phyloP scores from a whole-genome alignment of 1,140 invertebrate species.

The Diprion similis region DNA sequence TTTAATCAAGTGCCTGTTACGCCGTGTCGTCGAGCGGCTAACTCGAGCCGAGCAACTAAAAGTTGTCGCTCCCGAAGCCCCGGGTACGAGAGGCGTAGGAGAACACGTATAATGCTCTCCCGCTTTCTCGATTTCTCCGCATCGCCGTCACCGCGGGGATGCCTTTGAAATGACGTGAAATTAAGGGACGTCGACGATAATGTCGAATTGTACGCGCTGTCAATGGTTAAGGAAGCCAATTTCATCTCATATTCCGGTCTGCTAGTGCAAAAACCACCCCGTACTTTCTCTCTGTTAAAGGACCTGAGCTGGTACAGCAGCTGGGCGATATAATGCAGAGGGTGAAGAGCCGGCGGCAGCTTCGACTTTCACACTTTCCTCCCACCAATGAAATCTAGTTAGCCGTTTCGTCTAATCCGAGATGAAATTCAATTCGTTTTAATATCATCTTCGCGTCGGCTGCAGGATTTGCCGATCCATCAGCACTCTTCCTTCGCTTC shows the following conservation, averaged over 20 bases:
- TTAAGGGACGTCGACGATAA: neutral
- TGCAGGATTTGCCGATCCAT: constrained; percentile 4
- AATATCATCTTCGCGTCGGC: constrained; percentile 1
- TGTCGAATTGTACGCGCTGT: constrained; percentile 4
- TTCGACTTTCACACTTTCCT: neutral
- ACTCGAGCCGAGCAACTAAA: neutral
- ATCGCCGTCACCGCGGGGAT: neutral
- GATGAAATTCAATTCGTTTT: constrained; percentile 8
- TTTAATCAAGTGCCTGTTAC: constrained; percentile 12
- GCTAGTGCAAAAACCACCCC: neutral
- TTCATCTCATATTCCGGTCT: neutral
- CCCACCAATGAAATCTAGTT: neutral
- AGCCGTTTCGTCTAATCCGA: constrained; percentile 5
- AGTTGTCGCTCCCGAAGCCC: neutral
- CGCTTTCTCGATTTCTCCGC: neutral
- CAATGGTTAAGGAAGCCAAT: neutral
- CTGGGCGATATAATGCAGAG: neutral
- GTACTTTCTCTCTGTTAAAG: neutral
- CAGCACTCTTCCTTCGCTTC: neutral
- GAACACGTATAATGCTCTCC: too few relatives aligned
- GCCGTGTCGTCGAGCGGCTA: neutral
- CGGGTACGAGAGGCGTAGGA: neutral
- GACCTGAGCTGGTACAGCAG: neutral
- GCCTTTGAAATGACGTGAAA: constrained; percentile 7
- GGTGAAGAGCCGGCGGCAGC: neutral